These are phyloP conservation scores for Leptestheria dahalacensis DNA, from an alignment of 1,140 invertebrate genomes.

Conservation along the genomic window DNA sequence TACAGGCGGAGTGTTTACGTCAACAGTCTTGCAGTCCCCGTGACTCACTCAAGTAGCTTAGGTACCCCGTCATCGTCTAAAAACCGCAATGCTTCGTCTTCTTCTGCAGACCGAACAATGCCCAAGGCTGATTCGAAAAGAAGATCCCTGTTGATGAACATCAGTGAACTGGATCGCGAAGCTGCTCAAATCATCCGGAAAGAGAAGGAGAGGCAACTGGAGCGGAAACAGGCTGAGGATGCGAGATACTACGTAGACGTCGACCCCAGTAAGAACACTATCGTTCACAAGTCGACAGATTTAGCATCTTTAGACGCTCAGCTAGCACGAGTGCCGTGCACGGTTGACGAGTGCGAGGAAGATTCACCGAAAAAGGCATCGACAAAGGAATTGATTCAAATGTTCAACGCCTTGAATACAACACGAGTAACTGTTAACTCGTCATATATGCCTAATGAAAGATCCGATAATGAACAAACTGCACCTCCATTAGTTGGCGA, in stretches of 20 bases:
- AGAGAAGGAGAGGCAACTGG: conserved; percentile 31
- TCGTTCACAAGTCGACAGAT: conserved; percentile 12
- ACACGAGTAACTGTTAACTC: conserved; percentile 9
- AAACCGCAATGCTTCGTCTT: background rate
- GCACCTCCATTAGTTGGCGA: too few relatives aligned
- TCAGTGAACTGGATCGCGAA: conserved; percentile 62
- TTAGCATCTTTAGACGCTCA: background rate
- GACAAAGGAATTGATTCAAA: conserved; percentile 40
- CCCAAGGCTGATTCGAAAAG: conserved; percentile 30
- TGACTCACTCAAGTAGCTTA: background rate
- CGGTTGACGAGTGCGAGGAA: background rate
- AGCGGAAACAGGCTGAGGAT: conserved; percentile 26
- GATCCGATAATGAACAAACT: background rate
- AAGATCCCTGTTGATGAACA: conserved; percentile 51
- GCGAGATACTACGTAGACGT: conserved; percentile 23
- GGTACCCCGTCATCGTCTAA: background rate
- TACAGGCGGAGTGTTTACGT: conserved; percentile 6
- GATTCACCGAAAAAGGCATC: conserved; percentile 24
- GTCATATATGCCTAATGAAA: background rate
- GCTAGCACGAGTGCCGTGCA: conserved; percentile 7
- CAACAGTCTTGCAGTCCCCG: background rate
- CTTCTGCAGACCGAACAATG: background rate
- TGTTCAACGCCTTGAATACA: conserved; percentile 42
- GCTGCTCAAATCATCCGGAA: conserved; percentile 53
- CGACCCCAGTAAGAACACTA: conserved; percentile 19